A percentile compares a stretch with the other conserved stretches of the same genome.
Evolutionary conservation across 1,140 invertebrate genomes (phyloP).

Genomic region (Hylaeus volcanicus): DNA sequence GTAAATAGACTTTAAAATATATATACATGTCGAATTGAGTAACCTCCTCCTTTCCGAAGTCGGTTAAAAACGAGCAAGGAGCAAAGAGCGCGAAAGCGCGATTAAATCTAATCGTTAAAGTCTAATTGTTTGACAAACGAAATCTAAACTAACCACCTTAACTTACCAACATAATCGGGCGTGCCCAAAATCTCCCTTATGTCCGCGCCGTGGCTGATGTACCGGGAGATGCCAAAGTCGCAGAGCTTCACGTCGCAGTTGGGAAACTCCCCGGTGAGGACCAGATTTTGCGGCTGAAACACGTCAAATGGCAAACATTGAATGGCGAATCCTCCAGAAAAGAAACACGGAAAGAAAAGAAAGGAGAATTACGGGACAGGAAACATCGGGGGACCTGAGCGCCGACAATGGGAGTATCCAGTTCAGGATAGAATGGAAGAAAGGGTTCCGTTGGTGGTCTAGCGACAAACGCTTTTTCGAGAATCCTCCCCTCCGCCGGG

Average conservation of each 20-base stretch:
- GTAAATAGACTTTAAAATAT: too few species aligned
- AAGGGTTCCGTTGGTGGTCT: not conserved
- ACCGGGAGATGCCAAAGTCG: conserved; percentile 96
- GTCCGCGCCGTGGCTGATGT: conserved; percentile 92
- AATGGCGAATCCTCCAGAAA: not conserved
- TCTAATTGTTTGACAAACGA: too few species aligned
- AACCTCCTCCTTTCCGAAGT: too few species aligned
- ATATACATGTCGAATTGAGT: too few species aligned
- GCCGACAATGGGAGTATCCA: conserved; percentile 35
- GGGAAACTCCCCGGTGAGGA: conserved; percentile 88
- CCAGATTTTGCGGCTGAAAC: conserved; percentile 93
- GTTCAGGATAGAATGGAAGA: conserved; percentile 29
- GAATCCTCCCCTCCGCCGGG: not conserved
- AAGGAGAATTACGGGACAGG: not conserved
- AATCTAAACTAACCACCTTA: too few species aligned
- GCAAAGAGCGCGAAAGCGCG: too few species aligned
- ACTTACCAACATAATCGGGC: conserved; percentile 94
- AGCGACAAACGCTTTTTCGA: conserved; percentile 8
- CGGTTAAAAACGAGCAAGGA: too few species aligned
- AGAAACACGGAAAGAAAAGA: not conserved
- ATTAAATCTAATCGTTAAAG: too few species aligned
- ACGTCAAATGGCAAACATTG: not conserved
- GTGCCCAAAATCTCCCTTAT: conserved; percentile 96
- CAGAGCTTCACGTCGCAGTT: conserved; percentile 93
- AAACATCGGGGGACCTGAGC: not conserved